Conservation (phyloP, 2,888 invertebrate genomes). For the Polyploca ridens region DNA sequence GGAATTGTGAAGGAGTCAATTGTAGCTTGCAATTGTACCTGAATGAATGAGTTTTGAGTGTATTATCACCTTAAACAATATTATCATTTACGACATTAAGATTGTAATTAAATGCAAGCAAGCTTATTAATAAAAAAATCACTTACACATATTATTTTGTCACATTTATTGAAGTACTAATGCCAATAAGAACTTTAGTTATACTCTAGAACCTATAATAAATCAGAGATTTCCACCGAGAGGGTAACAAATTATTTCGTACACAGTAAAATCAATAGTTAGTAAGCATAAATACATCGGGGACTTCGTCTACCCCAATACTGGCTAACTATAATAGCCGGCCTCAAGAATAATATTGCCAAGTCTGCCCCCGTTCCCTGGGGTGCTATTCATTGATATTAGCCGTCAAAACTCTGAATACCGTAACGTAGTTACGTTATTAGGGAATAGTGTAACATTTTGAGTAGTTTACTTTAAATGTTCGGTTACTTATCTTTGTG, state of each 20-base stretch:
- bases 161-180: too few relatives aligned
- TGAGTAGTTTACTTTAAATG: constrained; percentile 3
- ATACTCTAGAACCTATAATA: background rate
- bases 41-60: too few relatives aligned
- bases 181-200: background rate
- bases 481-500: background rate
- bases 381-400: constrained; percentile 68
- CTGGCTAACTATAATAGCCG: constrained; percentile 35
- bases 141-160: too few relatives aligned
- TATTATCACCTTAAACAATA: too few relatives aligned
- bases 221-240: background rate
- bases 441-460: constrained; percentile 17
- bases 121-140: too few relatives aligned
- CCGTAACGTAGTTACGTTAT: constrained; percentile 39
- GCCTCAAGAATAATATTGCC: constrained; percentile 50
- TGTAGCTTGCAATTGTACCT: too few relatives aligned
- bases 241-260: background rate
- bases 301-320: constrained; percentile 14
- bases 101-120: too few relatives aligned
- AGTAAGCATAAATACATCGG: constrained; percentile 16
- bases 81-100: too few relatives aligned
- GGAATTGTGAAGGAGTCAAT: too few relatives aligned
- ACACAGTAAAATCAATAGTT: constrained; percentile 14
- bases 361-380: constrained; percentile 43
- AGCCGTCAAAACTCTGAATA: constrained; percentile 51